Conservation (phyloP, 1,140 invertebrate species). For the Ips nitidus region DNA sequence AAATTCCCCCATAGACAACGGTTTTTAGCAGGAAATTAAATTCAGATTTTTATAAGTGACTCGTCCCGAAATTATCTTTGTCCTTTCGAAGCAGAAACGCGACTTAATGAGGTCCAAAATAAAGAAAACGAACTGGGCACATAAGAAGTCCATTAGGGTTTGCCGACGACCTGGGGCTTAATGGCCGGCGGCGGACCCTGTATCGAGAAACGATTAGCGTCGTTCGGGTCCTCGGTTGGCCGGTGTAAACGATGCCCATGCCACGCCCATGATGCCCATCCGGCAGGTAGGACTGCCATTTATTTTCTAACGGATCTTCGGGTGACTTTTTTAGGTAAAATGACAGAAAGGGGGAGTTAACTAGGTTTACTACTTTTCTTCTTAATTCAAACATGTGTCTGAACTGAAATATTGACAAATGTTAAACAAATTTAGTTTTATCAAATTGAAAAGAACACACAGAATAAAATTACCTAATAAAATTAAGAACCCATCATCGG, state of each 20-base stretch:
- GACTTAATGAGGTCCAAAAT: conserved; percentile 14
- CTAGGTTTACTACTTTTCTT: no score
- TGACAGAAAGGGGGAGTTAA: no score
- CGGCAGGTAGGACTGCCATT: conserved; percentile 48
- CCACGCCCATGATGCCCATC: conserved; percentile 50
- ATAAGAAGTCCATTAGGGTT: conserved; percentile 36
- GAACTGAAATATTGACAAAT: no score
- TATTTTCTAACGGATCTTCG: conserved; percentile 31
- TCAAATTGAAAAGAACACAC: no score
- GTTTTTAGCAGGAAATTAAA: background rate
- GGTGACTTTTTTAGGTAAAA: background rate
- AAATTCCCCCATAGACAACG: no score
- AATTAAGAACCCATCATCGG: no score
- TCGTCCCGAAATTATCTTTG: no score
- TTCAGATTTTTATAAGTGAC: background rate
- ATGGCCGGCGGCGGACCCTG: conserved; percentile 42
- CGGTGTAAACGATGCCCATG: conserved; percentile 50
- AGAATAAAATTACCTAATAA: no score
- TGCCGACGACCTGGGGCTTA: conserved; percentile 35
- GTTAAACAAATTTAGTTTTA: conserved; percentile 1
- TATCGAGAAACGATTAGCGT: conserved; percentile 51
- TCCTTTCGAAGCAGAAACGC: background rate
- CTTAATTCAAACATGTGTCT: no score
- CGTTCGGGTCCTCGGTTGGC: conserved; percentile 47
- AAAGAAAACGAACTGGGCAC: conserved; percentile 17